These are phyloP conservation scores for Diplosoma virens DNA, from an alignment of 23 tunicate species.

Conservation along the genomic window DNA sequence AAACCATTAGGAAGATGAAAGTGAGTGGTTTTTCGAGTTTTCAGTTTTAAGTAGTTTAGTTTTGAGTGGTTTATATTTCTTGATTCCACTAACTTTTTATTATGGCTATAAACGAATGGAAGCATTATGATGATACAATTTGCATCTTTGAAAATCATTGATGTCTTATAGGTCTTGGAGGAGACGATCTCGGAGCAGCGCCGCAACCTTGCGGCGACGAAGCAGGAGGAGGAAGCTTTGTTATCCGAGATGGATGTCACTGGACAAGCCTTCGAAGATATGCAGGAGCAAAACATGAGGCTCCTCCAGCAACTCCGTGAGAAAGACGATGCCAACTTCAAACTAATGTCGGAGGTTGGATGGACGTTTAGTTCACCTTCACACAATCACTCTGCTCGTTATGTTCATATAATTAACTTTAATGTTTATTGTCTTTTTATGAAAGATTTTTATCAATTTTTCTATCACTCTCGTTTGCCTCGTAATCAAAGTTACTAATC, in stretches of 20 bases:
- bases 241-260: conserved; percentile 88
- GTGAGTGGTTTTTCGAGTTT: too few relatives aligned
- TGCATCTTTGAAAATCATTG: neutral
- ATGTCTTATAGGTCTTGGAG: conserved; percentile 76
- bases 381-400: too few relatives aligned
- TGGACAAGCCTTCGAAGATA: conserved; percentile 96
- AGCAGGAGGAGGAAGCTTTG: conserved; percentile 89
- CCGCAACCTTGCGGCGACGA: conserved; percentile 70
- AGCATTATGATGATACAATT: neutral
- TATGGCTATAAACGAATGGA: too few relatives aligned
- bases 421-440: too few relatives aligned
- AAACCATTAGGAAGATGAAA: conserved; percentile 52
- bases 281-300: conserved; percentile 95
- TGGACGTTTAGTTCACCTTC: too few relatives aligned
- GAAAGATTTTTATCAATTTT: too few relatives aligned
- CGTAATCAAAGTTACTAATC: too few relatives aligned
- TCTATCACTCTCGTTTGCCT: too few relatives aligned
- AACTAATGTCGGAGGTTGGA: conserved; percentile 93
- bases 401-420: too few relatives aligned
- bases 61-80: too few relatives aligned
- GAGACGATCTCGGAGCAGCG: conserved; percentile 72
- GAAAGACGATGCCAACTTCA: conserved; percentile 94
- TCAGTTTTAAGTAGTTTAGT: too few relatives aligned
- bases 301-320: conserved; percentile 85
- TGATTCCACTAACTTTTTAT: too few relatives aligned